Evolutionary conservation across 2,113 vertebrate species (phyloP).

Genomic region (Burhinus oedicnemus): DNA sequence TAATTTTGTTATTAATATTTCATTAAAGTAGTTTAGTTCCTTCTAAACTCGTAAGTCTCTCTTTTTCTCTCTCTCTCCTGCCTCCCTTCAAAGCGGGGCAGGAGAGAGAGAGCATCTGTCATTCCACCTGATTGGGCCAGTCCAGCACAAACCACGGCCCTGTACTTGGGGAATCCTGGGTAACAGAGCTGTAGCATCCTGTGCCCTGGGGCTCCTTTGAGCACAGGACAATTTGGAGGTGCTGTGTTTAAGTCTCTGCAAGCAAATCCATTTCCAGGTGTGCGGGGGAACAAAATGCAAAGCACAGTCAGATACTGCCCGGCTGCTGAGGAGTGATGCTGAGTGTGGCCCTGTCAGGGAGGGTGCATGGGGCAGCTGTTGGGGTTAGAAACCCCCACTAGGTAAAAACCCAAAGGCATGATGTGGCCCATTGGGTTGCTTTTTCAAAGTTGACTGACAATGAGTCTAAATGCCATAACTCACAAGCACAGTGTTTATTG

Average conservation of each 20-base stretch:
- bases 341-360: background rate
- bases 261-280: background rate
- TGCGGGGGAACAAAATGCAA: background rate
- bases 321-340: background rate
- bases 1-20: no score
- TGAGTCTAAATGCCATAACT: background rate
- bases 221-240: background rate
- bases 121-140: no score
- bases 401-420: background rate
- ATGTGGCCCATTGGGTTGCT: background rate
- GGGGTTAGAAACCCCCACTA: background rate
- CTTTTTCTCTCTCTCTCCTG: no score
- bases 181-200: background rate
- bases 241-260: background rate
- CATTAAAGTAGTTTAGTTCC: no score
- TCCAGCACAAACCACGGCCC: no score
- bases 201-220: background rate
- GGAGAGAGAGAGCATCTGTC: no score
- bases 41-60: no score
- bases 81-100: no score
- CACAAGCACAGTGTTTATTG: background rate
- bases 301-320: no score
- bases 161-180: background rate
- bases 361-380: background rate
- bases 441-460: background rate